Conservation (phyloP, 2,113 vertebrate genomes). For the Plestiodon gilberti region DNA sequence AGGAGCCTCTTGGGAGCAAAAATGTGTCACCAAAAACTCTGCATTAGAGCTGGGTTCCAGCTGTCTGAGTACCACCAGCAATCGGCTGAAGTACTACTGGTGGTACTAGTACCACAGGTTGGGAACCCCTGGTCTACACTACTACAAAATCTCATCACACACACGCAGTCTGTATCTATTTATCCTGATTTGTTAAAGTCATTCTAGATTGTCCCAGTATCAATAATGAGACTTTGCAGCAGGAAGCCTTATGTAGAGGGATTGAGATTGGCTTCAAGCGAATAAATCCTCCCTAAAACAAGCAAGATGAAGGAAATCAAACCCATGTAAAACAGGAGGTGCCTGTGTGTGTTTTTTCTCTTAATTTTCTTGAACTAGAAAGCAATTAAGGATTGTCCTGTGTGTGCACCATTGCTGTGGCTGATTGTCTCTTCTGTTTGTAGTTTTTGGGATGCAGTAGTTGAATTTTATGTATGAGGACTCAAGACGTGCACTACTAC, state of each 20-base stretch:
- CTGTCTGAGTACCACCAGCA: too few relatives aligned
- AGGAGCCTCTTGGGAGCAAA: too few relatives aligned
- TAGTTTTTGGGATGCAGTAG: not conserved
- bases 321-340: not conserved
- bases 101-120: too few relatives aligned
- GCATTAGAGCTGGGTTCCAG: too few relatives aligned
- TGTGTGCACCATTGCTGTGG: not conserved
- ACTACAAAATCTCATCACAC: not conserved
- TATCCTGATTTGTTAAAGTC: not conserved
- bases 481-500: too few relatives aligned
- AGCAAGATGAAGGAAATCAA: not conserved
- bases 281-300: not conserved
- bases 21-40: too few relatives aligned
- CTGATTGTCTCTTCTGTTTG: not conserved
- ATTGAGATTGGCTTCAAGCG: not conserved
- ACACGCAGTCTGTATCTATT: not conserved
- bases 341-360: not conserved
- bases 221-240: not conserved
- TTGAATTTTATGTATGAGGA: slow-evolving; percentile 3
- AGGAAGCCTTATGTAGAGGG: not conserved
- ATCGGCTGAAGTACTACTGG: too few relatives aligned
- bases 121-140: too few relatives aligned
- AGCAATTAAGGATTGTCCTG: not conserved
- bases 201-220: not conserved
- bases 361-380: not conserved